These are phyloP conservation scores for Drosophila crucigera DNA, from an alignment of 2,888 invertebrate genomes.

Conservation along the genomic window DNA sequence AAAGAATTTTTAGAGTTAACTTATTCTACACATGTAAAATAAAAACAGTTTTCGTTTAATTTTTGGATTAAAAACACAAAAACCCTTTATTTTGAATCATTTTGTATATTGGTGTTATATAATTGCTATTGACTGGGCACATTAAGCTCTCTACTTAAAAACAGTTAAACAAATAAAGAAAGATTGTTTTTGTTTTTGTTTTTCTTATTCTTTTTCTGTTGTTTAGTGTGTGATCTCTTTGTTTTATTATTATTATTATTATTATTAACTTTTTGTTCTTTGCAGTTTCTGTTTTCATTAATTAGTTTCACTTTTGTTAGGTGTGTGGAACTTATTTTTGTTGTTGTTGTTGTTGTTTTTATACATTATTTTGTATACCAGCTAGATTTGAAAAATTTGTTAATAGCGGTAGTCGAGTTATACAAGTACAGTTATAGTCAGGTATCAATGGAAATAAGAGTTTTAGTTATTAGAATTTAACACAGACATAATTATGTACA, in stretches of 20 bases:
- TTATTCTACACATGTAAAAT: background rate
- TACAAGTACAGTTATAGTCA: conserved; percentile 64
- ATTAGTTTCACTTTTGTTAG: conserved; percentile 26
- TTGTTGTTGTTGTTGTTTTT: background rate
- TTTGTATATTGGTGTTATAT: conserved; percentile 75
- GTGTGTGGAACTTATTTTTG: conserved; percentile 22
- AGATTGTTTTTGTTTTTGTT: conserved; percentile 36
- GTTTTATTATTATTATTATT: conserved; percentile 13
- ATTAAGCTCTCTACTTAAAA: conserved; percentile 78
- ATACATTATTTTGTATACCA: conserved; percentile 38
- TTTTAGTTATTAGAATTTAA: conserved; percentile 59
- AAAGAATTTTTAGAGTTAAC: rapidly evolving
- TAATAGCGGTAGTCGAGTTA: conserved; percentile 64
- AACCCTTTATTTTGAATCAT: conserved; percentile 66
- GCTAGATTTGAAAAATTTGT: conserved; percentile 60
- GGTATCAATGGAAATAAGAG: conserved; percentile 75
- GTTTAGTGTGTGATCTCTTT: conserved; percentile 9
- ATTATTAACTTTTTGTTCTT: background rate
- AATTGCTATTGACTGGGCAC: conserved; percentile 77
- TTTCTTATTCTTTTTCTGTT: conserved; percentile 35
- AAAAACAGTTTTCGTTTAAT: background rate
- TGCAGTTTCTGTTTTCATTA: conserved; percentile 16
- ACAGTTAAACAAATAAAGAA: conserved; percentile 54
- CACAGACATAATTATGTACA: conserved; percentile 56
- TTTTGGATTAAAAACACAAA: conserved; percentile 53